Evolutionary conservation across 2,113 vertebrate genomes (phyloP).

Genomic region (Apodemus speciosus): DNA sequence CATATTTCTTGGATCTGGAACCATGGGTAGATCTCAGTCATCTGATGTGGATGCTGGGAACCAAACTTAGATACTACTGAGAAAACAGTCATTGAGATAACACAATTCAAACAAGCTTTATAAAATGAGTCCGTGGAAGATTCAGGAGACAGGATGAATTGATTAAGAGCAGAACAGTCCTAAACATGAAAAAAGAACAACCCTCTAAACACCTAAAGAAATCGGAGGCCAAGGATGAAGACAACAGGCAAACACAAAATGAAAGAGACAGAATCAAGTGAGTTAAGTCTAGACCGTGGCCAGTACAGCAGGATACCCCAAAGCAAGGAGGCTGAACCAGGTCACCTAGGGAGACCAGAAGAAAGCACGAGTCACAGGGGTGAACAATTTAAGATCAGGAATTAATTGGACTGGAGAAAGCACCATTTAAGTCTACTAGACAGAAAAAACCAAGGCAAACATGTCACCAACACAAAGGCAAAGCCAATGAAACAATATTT

Average conservation of each 20-base stretch:
- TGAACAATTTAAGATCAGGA: neutral
- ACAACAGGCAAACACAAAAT: constrained; percentile 18
- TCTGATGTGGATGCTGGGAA: no score
- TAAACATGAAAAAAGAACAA: neutral
- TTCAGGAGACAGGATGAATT: neutral
- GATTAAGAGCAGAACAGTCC: neutral
- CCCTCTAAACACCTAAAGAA: neutral
- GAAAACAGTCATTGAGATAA: no score
- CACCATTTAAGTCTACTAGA: neutral
- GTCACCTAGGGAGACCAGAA: neutral
- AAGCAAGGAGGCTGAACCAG: neutral
- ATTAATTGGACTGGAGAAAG: constrained; percentile 17
- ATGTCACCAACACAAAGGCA: neutral
- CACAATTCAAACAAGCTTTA: neutral
- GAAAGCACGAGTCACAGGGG: neutral
- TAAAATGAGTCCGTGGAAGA: constrained; percentile 10
- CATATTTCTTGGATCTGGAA: no score
- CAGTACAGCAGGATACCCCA: neutral
- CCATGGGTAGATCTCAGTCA: no score
- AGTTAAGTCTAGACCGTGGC: neutral
- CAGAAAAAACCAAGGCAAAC: neutral
- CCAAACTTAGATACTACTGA: no score
- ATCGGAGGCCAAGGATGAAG: neutral
- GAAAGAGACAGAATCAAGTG: neutral
- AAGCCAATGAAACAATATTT: neutral